Conservation (phyloP, 2,888 invertebrate species). For the Strigamia transsilvanica region DNA sequence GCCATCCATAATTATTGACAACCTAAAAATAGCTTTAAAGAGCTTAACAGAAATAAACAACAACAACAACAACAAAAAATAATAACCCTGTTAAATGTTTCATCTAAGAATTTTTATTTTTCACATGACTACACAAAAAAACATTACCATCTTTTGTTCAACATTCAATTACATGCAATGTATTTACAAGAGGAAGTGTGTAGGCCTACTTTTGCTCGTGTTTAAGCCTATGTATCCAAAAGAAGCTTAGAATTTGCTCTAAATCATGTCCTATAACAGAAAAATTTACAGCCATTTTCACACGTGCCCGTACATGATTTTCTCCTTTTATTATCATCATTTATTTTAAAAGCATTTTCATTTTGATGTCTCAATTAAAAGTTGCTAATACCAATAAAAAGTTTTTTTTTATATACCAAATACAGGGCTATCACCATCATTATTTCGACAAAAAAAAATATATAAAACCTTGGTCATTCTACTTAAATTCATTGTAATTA, state of each 20-base stretch:
- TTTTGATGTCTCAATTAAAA: slow-evolving; percentile 2
- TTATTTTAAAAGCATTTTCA: neutral
- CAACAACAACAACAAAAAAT: neutral
- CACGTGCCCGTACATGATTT: slow-evolving; percentile 2
- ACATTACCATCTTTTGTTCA: slow-evolving; percentile 3
- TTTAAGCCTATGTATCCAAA: neutral
- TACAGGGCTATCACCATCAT: slow-evolving; percentile 8
- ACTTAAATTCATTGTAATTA: slow-evolving; percentile 2
- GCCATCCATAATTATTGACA: neutral
- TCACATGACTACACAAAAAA: neutral
- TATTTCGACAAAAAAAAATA: neutral
- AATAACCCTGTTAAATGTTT: neutral
- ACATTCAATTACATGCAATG: slow-evolving; percentile 6
- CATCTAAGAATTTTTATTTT: slow-evolving; percentile 1
- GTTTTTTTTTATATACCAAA: neutral
- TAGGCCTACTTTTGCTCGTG: neutral
- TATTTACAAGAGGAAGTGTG: neutral
- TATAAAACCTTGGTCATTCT: neutral
- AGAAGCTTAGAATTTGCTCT: neutral
- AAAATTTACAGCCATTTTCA: slow-evolving; percentile 3
- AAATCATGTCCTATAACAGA: neutral
- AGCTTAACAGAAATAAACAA: neutral
- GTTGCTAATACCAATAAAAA: neutral
- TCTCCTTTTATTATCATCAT: neutral
- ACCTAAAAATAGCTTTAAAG: neutral